Evolutionary conservation across 1,140 invertebrate genomes (phyloP).

Genomic region (Megathymus violae): DNA sequence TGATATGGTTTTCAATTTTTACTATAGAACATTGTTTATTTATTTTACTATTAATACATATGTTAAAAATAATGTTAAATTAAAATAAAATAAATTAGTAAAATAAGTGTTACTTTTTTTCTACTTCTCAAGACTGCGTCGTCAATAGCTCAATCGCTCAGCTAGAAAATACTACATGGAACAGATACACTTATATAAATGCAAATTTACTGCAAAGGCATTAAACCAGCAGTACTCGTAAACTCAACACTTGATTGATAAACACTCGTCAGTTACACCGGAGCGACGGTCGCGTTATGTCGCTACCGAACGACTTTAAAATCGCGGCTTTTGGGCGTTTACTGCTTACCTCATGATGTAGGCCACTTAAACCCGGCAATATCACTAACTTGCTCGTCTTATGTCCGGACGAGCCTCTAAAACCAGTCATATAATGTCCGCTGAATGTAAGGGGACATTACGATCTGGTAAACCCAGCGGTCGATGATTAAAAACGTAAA

Average conservation of each 20-base stretch:
- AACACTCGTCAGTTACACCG: slow-evolving; percentile 46
- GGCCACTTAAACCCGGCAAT: slow-evolving; percentile 43
- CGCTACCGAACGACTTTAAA: slow-evolving; percentile 46
- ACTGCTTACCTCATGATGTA: slow-evolving; percentile 42
- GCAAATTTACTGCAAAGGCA: slow-evolving; percentile 50
- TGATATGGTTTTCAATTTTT: too few species aligned
- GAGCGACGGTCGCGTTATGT: slow-evolving; percentile 48
- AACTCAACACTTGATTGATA: slow-evolving; percentile 58
- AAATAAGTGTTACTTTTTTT: too few species aligned
- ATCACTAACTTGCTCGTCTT: slow-evolving; percentile 43
- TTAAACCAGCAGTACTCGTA: slow-evolving; percentile 52
- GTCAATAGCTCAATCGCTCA: neutral
- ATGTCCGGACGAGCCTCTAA: slow-evolving; percentile 32
- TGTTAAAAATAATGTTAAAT: too few species aligned
- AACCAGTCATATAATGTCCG: slow-evolving; percentile 32
- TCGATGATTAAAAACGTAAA: slow-evolving; percentile 23
- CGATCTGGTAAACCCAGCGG: slow-evolving; percentile 23
- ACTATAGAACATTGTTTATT: too few species aligned
- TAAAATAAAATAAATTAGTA: too few species aligned
- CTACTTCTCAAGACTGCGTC: neutral
- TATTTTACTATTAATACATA: too few species aligned
- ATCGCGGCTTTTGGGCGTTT: slow-evolving; percentile 42
- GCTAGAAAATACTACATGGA: neutral
- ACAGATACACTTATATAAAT: slow-evolving; percentile 46
- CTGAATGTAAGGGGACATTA: slow-evolving; percentile 18